phyloP scores from a whole-genome alignment of 2,888 invertebrate genomes.

The Cataglyphis albicans region DNA sequence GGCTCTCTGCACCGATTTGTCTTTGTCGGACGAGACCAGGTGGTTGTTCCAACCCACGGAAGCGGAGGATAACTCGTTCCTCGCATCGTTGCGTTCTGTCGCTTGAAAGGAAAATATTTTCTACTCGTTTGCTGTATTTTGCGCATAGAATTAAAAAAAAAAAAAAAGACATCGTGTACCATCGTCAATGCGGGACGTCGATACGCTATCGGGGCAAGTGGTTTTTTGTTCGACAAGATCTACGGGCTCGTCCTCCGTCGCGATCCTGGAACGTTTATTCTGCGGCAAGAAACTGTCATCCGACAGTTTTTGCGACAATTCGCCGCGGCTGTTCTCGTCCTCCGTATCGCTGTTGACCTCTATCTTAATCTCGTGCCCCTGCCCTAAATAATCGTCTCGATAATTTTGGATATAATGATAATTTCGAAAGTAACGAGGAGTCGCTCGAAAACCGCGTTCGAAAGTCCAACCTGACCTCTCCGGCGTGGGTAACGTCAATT shows the following conservation, averaged over 20 bases:
- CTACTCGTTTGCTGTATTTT: neutral
- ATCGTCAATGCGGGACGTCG: slow-evolving; percentile 30
- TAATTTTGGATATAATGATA: neutral
- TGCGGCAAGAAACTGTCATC: slow-evolving; percentile 3
- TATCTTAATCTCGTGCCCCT: slow-evolving; percentile 71
- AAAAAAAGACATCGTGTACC: slow-evolving; percentile 8
- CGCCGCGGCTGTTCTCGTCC: slow-evolving; percentile 58
- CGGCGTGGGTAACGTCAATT: slow-evolving; percentile 61
- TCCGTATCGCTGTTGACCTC: slow-evolving; percentile 69
- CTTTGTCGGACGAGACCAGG: slow-evolving; percentile 6
- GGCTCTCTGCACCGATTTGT: slow-evolving; percentile 59
- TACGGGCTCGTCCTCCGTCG: slow-evolving; percentile 60
- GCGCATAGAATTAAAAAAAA: neutral
- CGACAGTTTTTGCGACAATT: slow-evolving; percentile 26
- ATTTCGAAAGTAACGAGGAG: neutral
- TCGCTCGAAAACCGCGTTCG: neutral
- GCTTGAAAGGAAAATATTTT: slow-evolving; percentile 28
- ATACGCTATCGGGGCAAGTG: slow-evolving; percentile 11
- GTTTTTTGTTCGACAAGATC: slow-evolving; percentile 68
- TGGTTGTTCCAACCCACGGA: slow-evolving; percentile 25
- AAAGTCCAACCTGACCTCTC: slow-evolving; percentile 50
- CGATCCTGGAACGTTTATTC: slow-evolving; percentile 32
- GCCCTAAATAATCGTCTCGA: slow-evolving; percentile 16
- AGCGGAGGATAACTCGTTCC: neutral
- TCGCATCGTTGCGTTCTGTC: neutral